A percentile compares a stretch with the other conserved stretches of the same genome.
Conservation (phyloP, 2,113 vertebrate species). For the Upupa epops region DNA sequence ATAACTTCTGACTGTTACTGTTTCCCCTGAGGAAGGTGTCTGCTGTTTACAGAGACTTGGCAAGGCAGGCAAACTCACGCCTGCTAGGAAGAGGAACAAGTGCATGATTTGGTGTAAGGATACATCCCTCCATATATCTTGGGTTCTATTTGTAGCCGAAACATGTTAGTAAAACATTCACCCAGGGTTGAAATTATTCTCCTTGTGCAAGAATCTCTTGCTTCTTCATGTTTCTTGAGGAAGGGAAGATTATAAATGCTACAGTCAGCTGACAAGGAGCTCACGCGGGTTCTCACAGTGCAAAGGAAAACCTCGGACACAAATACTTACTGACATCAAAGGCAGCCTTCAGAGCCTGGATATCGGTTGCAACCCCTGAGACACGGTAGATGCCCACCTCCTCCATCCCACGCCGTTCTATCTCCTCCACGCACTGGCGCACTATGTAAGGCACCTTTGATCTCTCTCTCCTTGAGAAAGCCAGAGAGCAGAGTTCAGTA, state of each 20-base stretch:
- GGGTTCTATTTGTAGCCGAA: background rate
- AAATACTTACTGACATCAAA: constrained; percentile 94
- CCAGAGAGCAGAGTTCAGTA: background rate
- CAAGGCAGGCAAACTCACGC: background rate
- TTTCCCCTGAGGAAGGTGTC: background rate
- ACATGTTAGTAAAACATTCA: background rate
- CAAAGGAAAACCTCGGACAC: background rate
- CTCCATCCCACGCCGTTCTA: constrained; percentile 95
- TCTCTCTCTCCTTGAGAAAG: constrained; percentile 84
- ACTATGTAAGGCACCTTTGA: constrained; percentile 99
- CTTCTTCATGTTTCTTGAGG: background rate
- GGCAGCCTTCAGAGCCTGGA: constrained; percentile 93
- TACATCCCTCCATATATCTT: background rate
- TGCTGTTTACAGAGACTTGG: background rate
- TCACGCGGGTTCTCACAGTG: background rate
- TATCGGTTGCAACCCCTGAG: constrained; percentile 95
- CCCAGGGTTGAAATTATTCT: background rate
- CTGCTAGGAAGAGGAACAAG: background rate
- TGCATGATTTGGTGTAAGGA: background rate
- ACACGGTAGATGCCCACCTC: constrained; percentile 98
- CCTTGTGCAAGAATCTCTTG: background rate
- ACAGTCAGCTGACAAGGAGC: background rate
- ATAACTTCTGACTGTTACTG: background rate
- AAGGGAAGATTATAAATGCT: background rate
- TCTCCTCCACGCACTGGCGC: constrained; percentile 96